Percentiles rank a stretch among this genome's conserved stretches.
phyloP scores from a whole-genome alignment of 1,140 invertebrate species.

The Meloidogyne chitwoodi region DNA sequence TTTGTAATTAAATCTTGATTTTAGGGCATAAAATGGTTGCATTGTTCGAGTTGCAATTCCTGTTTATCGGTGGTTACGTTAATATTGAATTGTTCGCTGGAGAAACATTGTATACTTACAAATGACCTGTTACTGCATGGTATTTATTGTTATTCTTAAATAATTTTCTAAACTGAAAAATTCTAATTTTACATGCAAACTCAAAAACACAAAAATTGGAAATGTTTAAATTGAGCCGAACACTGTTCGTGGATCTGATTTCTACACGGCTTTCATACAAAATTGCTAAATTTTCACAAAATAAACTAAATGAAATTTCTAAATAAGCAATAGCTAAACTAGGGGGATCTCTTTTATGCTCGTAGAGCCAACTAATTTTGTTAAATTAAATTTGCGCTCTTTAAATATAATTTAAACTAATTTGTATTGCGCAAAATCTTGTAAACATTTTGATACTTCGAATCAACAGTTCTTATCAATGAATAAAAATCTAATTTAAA shows the following conservation, averaged over 20 bases:
- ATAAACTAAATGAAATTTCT: neutral
- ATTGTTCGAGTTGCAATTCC: no score
- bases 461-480: neutral
- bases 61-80: no score
- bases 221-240: neutral
- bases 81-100: no score
- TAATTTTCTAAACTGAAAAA: neutral
- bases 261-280: neutral
- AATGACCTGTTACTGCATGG: no score
- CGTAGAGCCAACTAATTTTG: neutral
- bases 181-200: neutral
- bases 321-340: neutral
- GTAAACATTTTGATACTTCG: neutral
- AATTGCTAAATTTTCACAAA: neutral
- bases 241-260: neutral
- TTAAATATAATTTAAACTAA: neutral
- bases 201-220: neutral
- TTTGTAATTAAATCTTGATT: no score
- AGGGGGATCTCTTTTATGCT: neutral
- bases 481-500: neutral
- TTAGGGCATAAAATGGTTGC: no score
- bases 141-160: neutral
- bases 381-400: neutral
- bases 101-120: no score
- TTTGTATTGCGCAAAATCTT: neutral